phyloP scores from a whole-genome alignment of 2,888 invertebrate genomes.

The Cephus spinipes region DNA sequence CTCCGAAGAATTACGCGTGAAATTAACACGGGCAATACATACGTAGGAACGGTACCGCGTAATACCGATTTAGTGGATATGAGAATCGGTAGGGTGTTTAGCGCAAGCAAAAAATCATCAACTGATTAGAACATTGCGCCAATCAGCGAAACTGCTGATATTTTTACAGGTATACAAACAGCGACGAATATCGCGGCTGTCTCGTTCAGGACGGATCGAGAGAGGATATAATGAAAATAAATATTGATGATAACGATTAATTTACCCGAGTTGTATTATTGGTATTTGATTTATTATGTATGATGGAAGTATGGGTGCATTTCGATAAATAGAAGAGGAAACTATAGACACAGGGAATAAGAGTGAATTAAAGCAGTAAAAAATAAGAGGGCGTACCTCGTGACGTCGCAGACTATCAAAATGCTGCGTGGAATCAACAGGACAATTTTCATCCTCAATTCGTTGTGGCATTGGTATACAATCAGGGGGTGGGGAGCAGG shows the following conservation, averaged over 20 bases:
- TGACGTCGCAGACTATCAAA: background rate
- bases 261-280: background rate
- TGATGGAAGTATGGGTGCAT: no score
- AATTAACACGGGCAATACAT: background rate
- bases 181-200: background rate
- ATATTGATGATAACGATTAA: background rate
- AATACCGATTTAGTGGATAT: background rate
- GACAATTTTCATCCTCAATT: background rate
- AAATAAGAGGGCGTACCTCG: background rate
- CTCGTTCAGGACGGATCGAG: background rate
- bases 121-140: background rate
- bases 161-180: background rate
- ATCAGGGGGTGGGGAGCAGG: background rate
- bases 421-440: background rate
- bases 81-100: background rate
- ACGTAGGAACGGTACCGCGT: background rate
- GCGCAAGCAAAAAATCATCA: background rate
- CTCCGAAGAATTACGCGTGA: background rate
- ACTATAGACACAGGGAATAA: background rate
- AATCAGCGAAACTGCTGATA: background rate
- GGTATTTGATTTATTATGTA: no score
- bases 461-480: background rate
- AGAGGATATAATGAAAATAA: background rate
- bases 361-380: background rate
- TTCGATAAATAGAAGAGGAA: no score